These are phyloP conservation scores for Fregata magnificens DNA, from an alignment of 2,113 vertebrate species.

Conservation along the genomic window DNA sequence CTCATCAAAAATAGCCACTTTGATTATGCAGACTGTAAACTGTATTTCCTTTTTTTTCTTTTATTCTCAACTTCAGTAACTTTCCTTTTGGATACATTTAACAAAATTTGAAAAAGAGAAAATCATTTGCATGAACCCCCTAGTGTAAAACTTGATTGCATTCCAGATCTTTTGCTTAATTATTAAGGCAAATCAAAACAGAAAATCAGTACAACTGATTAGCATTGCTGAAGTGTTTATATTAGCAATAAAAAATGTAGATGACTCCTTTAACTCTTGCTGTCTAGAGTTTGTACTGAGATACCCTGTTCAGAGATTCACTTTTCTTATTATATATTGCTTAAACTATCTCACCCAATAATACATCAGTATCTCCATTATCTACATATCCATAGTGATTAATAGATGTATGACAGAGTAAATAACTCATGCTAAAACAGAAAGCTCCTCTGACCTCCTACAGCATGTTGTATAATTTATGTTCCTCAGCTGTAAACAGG, in stretches of 20 bases:
- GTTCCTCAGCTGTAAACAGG: neutral
- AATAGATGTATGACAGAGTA: neutral
- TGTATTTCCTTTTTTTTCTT: neutral
- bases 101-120: conserved; percentile 49
- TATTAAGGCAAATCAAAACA: conserved; percentile 80
- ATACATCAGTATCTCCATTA: neutral
- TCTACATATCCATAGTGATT: neutral
- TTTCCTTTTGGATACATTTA: conserved; percentile 56
- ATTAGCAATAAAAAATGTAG: conserved; percentile 62
- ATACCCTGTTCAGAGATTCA: neutral
- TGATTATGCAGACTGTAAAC: conserved; percentile 27
- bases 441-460: neutral
- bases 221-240: conserved; percentile 74
- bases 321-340: neutral
- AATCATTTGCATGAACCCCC: conserved; percentile 73
- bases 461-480: neutral
- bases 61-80: conserved; percentile 46
- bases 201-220: conserved; percentile 80
- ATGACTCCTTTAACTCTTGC: conserved; percentile 69
- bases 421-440: neutral
- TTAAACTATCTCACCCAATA: neutral
- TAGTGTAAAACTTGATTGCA: conserved; percentile 78
- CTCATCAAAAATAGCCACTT: conserved; percentile 22
- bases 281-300: neutral
- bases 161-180: conserved; percentile 77